A percentile compares a stretch with the other conserved stretches of the same genome.
phyloP scores from a whole-genome alignment of 1,140 invertebrate species.

The Mamestra configurata region DNA sequence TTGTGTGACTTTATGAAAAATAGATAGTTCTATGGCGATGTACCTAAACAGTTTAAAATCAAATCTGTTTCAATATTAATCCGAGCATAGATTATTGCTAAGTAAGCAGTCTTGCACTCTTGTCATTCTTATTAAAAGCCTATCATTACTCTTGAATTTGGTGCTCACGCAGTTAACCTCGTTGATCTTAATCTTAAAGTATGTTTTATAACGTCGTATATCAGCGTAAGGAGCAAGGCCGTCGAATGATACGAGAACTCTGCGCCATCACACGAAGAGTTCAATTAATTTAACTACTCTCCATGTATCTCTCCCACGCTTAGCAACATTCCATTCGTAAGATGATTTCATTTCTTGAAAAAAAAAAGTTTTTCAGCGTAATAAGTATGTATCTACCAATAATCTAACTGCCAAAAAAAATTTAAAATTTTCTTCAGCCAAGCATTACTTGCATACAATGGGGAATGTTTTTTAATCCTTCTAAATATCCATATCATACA shows the following conservation, averaged over 20 bases:
- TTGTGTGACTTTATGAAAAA: too few relatives aligned
- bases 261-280: conserved; percentile 51
- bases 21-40: too few relatives aligned
- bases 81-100: too few relatives aligned
- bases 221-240: conserved; percentile 63
- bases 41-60: too few relatives aligned
- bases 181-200: conserved; percentile 50
- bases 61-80: too few relatives aligned
- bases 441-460: too few relatives aligned
- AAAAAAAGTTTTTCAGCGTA: not conserved
- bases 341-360: conserved; percentile 42
- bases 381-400: too few relatives aligned
- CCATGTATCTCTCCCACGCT: conserved; percentile 67
- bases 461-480: too few relatives aligned
- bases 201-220: conserved; percentile 61
- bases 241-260: conserved; percentile 55
- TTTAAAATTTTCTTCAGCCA: too few relatives aligned
- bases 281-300: conserved; percentile 71
- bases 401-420: too few relatives aligned
- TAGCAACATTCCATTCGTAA: conserved; percentile 57
- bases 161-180: conserved; percentile 49
- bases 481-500: too few relatives aligned
- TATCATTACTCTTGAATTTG: conserved; percentile 20
- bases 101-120: not conserved
- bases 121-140: not conserved